Percentiles rank a stretch among this genome's conserved stretches.
Evolutionary conservation across 2,113 vertebrate genomes (phyloP).

Genomic region (Bos taurus): ARS-UCD2.0 NC_037348.1:42860001-42860500

Average conservation of each 20-base stretch:
- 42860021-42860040: neutral
- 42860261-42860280: neutral
- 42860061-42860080: neutral
- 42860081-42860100: neutral
- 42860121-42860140: conserved; percentile 3
- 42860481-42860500: conserved; percentile 11
- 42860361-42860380: neutral
- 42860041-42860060: neutral
- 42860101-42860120: neutral
- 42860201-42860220: neutral
- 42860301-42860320: neutral
- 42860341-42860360: neutral
- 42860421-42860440: conserved; percentile 11
- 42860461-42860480: conserved; percentile 4
- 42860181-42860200: neutral
- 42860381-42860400: neutral
- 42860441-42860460: neutral
- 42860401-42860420: conserved; percentile 21
- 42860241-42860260: neutral
- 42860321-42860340: neutral
- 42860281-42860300: conserved; percentile 6
- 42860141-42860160: neutral
- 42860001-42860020: neutral
- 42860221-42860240: neutral
- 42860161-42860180: conserved; percentile 5